Evolutionary conservation across 2,113 vertebrate species (phyloP), one percentile per base, ranked within the genome.

Genomic region (Sebastes fasciatus): DNA sequence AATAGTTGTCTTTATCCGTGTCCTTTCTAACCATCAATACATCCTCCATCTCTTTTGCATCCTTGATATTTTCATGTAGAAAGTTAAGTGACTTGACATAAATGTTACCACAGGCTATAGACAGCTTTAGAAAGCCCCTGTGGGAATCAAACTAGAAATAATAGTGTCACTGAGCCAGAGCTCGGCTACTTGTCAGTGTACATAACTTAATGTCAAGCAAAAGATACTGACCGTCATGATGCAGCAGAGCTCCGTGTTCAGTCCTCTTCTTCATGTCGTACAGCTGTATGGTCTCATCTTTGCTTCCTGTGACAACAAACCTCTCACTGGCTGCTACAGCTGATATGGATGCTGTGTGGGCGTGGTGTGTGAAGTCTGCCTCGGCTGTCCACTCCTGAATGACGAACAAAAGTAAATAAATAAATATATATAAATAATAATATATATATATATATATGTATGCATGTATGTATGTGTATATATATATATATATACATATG

Each of bases 231-330:
- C 98, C 98, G 0, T 96, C 93, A 79, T 99, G 98, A 45, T 99
- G 97, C 66, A 98, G 89, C 80, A 99, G 62, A 0, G 96, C 94
- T 1, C 98, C 98, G 1, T 98, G 96, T 71, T 99, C 98, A 4
- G 75, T 80, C 67, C 94, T 97, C 87, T 97, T 98, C 89, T 96
- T 97, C 97, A 99, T 97, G 77, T 99, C 96, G 79, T 99, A 99
- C 63, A 99, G 95, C 74, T 98, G 97, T n/a, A 99, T 97, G 0
- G 97, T 98, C 94, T 99, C 98, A 93, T 99, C 98, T 93, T 94
- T 97, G 95, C 98, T 99, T 19, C 98, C 98, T 1, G 98, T 99
- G 21, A 97, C 98, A 0, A 97, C 96, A 1, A 97, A 99, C 84
- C 95, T 96, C 85, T 96, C 95, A 46, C 95, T 98, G 58, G 96